A percentile compares a stretch with the other conserved stretches of the same genome.
Conservation (phyloP, 2,888 invertebrate genomes). For the Sympetrum striolatum region DNA sequence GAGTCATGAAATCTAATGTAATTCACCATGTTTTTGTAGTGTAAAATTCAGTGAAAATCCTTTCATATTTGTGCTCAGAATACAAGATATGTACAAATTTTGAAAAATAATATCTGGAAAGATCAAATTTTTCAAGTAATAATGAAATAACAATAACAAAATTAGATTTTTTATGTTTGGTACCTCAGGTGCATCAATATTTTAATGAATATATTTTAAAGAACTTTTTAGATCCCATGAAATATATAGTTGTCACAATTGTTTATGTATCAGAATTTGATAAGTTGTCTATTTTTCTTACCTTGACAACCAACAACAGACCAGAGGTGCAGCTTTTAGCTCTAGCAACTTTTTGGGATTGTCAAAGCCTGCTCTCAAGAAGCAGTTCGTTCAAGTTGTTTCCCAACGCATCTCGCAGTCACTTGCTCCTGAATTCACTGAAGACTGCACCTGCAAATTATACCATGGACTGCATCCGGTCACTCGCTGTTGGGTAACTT, state of each 20-base stretch:
- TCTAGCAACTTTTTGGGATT: slow-evolving; percentile 65
- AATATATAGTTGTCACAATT: background rate
- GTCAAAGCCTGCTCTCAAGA: slow-evolving; percentile 65
- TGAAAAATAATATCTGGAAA: too few species aligned
- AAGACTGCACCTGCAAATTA: slow-evolving; percentile 57
- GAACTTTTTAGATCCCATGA: background rate
- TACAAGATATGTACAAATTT: too few species aligned
- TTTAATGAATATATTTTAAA: too few species aligned
- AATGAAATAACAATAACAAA: too few species aligned
- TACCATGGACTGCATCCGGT: slow-evolving; percentile 53
- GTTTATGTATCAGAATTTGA: background rate
- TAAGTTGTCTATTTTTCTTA: slow-evolving; percentile 15
- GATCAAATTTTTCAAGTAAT: too few species aligned
- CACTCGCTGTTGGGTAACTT: slow-evolving; percentile 56
- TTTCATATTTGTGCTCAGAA: background rate
- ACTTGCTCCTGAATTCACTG: slow-evolving; percentile 55
- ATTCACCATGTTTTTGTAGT: background rate
- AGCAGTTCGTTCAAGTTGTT: slow-evolving; percentile 66
- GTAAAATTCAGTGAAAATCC: background rate
- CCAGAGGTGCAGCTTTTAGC: slow-evolving; percentile 72
- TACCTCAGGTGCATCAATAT: too few species aligned
- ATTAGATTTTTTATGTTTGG: too few species aligned
- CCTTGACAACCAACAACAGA: slow-evolving; percentile 58
- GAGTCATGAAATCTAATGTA: background rate
- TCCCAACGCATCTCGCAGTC: slow-evolving; percentile 56